Base-by-base conservation (phyloP, 2,888 invertebrate genomes). In the Allygus modestus region DNA sequence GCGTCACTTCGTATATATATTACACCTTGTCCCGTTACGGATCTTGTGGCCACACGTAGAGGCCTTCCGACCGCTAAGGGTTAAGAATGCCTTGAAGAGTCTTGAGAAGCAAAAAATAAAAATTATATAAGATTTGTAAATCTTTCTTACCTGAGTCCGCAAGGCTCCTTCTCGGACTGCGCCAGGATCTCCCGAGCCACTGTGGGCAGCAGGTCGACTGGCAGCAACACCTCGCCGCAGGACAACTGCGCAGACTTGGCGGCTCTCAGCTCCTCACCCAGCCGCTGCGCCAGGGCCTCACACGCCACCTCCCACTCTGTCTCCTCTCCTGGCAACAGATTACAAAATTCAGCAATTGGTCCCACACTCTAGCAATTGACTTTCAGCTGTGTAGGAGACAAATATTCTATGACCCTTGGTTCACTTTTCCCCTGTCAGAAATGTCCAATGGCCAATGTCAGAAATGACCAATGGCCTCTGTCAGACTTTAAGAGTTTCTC, bases 111-210 rank as follows among this genome's bases (percentile, higher is more conserved):
- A n/a, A n/a, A n/a, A n/a, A n/a, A n/a, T n/a, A n/a, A n/a, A n/a
- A n/a, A n/a, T n/a, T n/a, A n/a, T n/a, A n/a, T n/a, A n/a, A n/a
- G n/a, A n/a, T n/a, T n/a, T n/a, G n/a, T n/a, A n/a, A n/a, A n/a
- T n/a, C n/a, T n/a, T 37, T 37, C 37, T 88, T 85, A 91, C 87
- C 96, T 92, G 77, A 97, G 93, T 79, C 97, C 98, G 91, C 97
- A 97, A 23, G 97, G 97, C 91, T 98, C 97, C 82, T 95, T 94
- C 90, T 97, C 97, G 0, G 97, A 96, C 92, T 96, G 94, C 83
- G 94, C 93, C 82, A 97, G 92, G 86, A 97, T 95, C 90, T 97
- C 95, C 87, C 94, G 92, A 75, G 97, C 94, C 86, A 97, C 95
- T 87, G 95, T 92, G 87, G 95, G 94, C 84, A 97, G 93, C 87